A percentile compares a stretch with the other conserved stretches of the same genome.
phyloP scores from a whole-genome alignment of 2,888 invertebrate species.

The Thereva unica region DNA sequence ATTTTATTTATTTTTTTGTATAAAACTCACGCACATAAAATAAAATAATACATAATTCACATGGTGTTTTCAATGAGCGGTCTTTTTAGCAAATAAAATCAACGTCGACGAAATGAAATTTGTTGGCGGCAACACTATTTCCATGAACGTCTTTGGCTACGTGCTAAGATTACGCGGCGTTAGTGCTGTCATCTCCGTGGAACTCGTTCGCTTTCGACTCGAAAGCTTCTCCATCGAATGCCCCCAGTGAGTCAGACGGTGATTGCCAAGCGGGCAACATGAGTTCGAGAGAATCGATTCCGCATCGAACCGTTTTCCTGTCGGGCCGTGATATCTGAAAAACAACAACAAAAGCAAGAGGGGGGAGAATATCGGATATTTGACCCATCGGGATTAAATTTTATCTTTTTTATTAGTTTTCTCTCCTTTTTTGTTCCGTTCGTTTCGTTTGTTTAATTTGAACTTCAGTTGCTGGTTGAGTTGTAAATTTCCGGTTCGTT shows the following conservation, averaged over 20 bases:
- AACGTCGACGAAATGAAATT: too few relatives aligned
- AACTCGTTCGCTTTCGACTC: conserved; percentile 1
- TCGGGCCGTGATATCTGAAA: conserved; percentile 18
- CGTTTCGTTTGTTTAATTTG: conserved; percentile 9
- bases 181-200: neutral
- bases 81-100: too few relatives aligned
- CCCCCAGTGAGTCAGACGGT: conserved; percentile 36
- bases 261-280: conserved; percentile 39
- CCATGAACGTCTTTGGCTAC: too few relatives aligned
- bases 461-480: too few relatives aligned
- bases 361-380: neutral
- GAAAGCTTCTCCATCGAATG: conserved; percentile 12
- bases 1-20: too few relatives aligned
- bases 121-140: too few relatives aligned
- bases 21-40: too few relatives aligned
- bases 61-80: too few relatives aligned
- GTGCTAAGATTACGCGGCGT: too few relatives aligned
- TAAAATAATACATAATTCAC: too few relatives aligned
- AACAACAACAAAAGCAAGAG: neutral
- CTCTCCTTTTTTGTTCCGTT: neutral
- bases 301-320: conserved; percentile 7
- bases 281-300: conserved; percentile 28
- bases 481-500: neutral
- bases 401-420: conserved; percentile 21
- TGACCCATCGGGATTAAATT: neutral